These are phyloP conservation scores for Piliocolobus tephrosceles DNA, from an alignment of 2,113 vertebrate genomes.

Conservation along the genomic window DNA sequence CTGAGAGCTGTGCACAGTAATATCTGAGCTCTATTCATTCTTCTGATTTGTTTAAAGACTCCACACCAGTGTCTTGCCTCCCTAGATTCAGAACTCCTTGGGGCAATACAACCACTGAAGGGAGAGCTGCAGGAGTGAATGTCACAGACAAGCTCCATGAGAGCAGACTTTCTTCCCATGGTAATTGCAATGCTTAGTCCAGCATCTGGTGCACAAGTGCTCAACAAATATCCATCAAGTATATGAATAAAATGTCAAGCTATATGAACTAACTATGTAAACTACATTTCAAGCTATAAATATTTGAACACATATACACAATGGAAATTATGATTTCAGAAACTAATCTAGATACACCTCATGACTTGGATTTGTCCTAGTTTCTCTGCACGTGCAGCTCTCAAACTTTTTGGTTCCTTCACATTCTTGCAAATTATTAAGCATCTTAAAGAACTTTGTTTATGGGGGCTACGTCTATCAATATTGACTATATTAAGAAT, in stretches of 20 bases:
- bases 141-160: neutral
- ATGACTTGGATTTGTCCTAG: neutral
- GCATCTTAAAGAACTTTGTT: neutral
- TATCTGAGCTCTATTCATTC: neutral
- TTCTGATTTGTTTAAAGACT: neutral
- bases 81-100: neutral
- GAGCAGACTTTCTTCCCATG: neutral
- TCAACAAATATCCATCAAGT: neutral
- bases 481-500: neutral
- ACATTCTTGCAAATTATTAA: neutral
- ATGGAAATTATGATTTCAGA: neutral
- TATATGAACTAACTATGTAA: neutral
- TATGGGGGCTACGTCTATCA: neutral
- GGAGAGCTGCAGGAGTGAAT: neutral
- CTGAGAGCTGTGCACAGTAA: neutral
- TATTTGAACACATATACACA: neutral
- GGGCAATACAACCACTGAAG: neutral
- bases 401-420: neutral
- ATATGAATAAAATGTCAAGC: neutral
- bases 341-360: neutral
- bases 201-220: neutral
- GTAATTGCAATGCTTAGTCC: neutral
- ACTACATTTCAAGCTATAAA: neutral
- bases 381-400: neutral
- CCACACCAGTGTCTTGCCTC: neutral